Evolutionary conservation across 1,140 invertebrate species (phyloP).

Genomic region (Platorchestia sp.): DNA sequence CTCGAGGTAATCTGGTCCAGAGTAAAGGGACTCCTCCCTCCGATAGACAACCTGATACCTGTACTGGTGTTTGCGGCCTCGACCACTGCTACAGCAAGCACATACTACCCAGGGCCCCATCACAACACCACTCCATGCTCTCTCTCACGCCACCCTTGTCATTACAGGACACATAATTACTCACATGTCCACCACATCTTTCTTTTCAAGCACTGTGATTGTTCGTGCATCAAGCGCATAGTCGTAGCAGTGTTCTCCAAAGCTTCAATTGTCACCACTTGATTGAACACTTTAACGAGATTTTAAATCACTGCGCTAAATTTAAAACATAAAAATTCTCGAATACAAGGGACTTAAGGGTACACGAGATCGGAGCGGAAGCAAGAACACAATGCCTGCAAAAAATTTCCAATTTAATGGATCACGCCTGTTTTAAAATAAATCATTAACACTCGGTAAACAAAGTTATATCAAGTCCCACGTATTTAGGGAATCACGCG

Average conservation of each 20-base stretch:
- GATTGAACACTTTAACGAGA: background rate
- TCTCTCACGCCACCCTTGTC: conserved; percentile 57
- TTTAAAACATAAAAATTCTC: background rate
- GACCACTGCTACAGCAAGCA: conserved; percentile 66
- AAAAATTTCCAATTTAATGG: background rate
- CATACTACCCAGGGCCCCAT: conserved; percentile 67
- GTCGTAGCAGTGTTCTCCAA: background rate
- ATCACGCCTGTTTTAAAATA: background rate
- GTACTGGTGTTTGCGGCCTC: conserved; percentile 67
- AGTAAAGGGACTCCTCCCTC: conserved; percentile 67
- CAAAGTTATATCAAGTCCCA: no score
- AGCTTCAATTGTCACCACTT: background rate
- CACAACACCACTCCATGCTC: conserved; percentile 65
- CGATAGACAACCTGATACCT: conserved; percentile 69
- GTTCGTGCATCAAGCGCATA: background rate
- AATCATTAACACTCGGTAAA: no score
- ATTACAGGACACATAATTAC: conserved; percentile 58
- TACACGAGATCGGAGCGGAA: background rate
- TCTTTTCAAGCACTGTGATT: background rate
- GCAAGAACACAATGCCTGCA: background rate
- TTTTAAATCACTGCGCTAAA: background rate
- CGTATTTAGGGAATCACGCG: no score
- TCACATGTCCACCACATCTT: background rate
- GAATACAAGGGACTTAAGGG: background rate
- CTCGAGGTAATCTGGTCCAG: conserved; percentile 66